Percentiles rank a stretch among this genome's conserved stretches.
These are phyloP conservation scores for Rhodophaea formosa DNA, from an alignment of 2,888 invertebrate genomes.

Conservation along the genomic window DNA sequence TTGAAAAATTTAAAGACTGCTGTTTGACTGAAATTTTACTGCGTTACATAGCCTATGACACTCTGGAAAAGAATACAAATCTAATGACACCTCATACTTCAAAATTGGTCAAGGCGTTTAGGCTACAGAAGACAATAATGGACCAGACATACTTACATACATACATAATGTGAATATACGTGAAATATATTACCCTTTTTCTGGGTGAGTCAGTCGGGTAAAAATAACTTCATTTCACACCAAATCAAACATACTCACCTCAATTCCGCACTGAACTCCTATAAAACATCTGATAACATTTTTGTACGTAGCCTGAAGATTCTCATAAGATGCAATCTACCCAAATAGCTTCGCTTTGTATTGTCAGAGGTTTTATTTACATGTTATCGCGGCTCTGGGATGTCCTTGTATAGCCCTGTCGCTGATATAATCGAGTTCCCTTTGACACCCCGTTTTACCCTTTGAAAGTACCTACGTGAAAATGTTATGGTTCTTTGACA, in stretches of 20 bases:
- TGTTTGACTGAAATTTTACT: too few species aligned
- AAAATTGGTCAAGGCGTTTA: too few species aligned
- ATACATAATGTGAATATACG: too few species aligned
- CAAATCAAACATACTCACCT: not conserved
- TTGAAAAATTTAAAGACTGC: too few species aligned
- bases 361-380: slow-evolving; percentile 27
- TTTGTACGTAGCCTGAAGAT: slow-evolving; percentile 17
- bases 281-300: slow-evolving; percentile 25
- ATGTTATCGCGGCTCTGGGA: slow-evolving; percentile 23
- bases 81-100: too few species aligned
- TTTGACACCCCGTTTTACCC: slow-evolving; percentile 2
- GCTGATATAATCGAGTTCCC: slow-evolving; percentile 1
- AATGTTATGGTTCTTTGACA: not conserved
- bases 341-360: slow-evolving; percentile 27
- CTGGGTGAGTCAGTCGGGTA: too few species aligned
- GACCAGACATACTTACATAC: too few species aligned
- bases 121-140: too few species aligned
- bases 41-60: too few species aligned
- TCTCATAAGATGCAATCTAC: slow-evolving; percentile 24
- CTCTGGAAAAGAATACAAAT: too few species aligned
- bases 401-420: not conserved
- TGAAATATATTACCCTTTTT: too few species aligned
- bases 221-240: too few species aligned
- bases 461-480: not conserved
- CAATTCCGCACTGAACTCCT: slow-evolving; percentile 7